Evolutionary conservation across 1,140 invertebrate genomes (phyloP).

Genomic region (Drosophila jambulina): DNA sequence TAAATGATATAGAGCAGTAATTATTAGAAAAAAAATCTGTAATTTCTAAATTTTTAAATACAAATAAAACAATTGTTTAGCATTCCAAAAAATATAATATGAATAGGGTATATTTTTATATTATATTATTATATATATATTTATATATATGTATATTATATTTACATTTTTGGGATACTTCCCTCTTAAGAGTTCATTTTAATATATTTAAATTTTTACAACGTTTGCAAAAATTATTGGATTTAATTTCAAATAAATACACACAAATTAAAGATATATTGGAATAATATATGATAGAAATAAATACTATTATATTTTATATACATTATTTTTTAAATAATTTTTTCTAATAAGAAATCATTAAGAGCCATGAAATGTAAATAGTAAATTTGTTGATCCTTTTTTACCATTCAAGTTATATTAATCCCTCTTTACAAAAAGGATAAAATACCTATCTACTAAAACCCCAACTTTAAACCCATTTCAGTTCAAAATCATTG

Average conservation of each 20-base stretch:
- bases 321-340: neutral
- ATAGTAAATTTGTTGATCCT: neutral
- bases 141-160: too few species aligned
- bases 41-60: neutral
- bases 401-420: neutral
- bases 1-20: neutral
- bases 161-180: too few species aligned
- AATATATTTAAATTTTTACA: neutral
- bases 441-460: too few species aligned
- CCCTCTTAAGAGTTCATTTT: too few species aligned
- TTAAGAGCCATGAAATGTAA: neutral
- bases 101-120: too few species aligned
- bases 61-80: neutral
- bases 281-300: too few species aligned
- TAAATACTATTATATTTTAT: neutral
- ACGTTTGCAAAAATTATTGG: neutral
- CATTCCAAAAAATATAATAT: too few species aligned
- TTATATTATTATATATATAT: too few species aligned
- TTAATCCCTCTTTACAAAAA: too few species aligned
- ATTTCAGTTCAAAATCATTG: slow-evolving; percentile 10
- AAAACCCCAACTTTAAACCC: slow-evolving; percentile 2
- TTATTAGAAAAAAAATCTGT: neutral
- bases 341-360: neutral
- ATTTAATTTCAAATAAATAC: neutral
- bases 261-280: too few species aligned